Evolutionary conservation across 2,113 vertebrate genomes (phyloP), one percentile per base, ranked within the genome.

Genomic region (Ageneiosus marmoratus): DNA sequence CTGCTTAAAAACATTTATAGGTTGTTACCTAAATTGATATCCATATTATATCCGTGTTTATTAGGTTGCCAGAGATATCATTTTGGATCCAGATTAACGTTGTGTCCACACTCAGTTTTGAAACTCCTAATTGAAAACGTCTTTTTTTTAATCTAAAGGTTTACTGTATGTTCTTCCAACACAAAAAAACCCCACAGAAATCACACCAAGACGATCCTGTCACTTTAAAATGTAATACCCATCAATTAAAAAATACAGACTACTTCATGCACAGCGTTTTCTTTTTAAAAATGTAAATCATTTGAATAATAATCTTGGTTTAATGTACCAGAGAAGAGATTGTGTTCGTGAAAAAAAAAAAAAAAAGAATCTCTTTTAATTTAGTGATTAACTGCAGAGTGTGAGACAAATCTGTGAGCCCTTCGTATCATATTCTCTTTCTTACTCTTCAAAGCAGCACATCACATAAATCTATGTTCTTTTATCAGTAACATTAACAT

Each of bases 401-500:
- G 11, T n/a, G 22, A 24, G 29, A 48, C 16, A 15, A 24, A 55
- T 18, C 70, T 34, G n/a, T 65, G 37, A 15, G 12, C n/a, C 63
- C 29, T 81, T 53, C 20, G 37, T 41, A 41, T 41, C 12, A 9
- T 32, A 27, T 65, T 77, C 60, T 80, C 53, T 86, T 60, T 84
- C 82, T 86, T 80, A 58, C 75, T 88, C 74, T 69, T 58, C 76
- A 15, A 18, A 22, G 55, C 86, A 77, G 41, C 73, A 56, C 82
- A 84, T 51, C 80, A 60, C 51, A 79, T 76, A 67, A 77, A 37
- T 79, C 76, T 86, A 65, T 81, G 58, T 58, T 79, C 13, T 79
- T 83, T 86, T 75, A 83, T 85, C 77, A 70, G 78, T 88, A 85
- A 88, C 86, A 86, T 85, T 75, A 79, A 88, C 82, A 84, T 84